Percentiles rank a stretch among this genome's conserved stretches.
Evolutionary conservation across 1,140 invertebrate species (phyloP).

Genomic region (Dendrolimus punctatus): DNA sequence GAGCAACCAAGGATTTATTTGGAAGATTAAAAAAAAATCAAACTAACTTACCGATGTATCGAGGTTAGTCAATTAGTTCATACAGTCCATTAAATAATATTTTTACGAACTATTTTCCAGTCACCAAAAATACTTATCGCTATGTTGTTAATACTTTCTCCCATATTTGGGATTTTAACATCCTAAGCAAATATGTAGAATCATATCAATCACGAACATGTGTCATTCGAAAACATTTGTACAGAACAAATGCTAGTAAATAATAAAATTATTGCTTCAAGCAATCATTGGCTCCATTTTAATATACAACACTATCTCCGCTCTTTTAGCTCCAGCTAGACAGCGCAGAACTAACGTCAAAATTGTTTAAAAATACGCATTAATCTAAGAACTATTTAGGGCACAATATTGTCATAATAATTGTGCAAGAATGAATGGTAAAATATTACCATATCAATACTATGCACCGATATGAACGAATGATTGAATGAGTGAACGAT

Average conservation of each 20-base stretch:
- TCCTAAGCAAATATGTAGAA: not conserved
- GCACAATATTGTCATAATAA: too few relatives aligned
- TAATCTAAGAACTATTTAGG: too few relatives aligned
- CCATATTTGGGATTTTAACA: not conserved
- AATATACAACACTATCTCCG: not conserved
- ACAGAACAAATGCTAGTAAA: not conserved
- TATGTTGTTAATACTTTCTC: slow-evolving; percentile 10
- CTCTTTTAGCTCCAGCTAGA: too few relatives aligned
- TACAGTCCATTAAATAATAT: slow-evolving; percentile 13
- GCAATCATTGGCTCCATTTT: slow-evolving; percentile 12
- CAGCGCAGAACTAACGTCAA: too few relatives aligned
- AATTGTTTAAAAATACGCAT: too few relatives aligned
- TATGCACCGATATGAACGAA: too few relatives aligned
- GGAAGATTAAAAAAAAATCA: slow-evolving; percentile 13
- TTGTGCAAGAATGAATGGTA: too few relatives aligned
- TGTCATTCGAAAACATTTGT: too few relatives aligned
- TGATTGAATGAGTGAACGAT: too few relatives aligned
- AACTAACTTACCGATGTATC: slow-evolving; percentile 7
- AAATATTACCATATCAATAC: too few relatives aligned
- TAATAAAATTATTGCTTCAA: slow-evolving; percentile 19
- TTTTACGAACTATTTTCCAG: slow-evolving; percentile 8
- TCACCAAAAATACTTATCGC: slow-evolving; percentile 11
- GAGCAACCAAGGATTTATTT: slow-evolving; percentile 34
- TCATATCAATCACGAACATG: not conserved
- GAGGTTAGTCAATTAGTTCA: slow-evolving; percentile 1